Evolutionary conservation across 2,113 vertebrate genomes (phyloP).

Genomic region (Odontesthes bonariensis): DNA sequence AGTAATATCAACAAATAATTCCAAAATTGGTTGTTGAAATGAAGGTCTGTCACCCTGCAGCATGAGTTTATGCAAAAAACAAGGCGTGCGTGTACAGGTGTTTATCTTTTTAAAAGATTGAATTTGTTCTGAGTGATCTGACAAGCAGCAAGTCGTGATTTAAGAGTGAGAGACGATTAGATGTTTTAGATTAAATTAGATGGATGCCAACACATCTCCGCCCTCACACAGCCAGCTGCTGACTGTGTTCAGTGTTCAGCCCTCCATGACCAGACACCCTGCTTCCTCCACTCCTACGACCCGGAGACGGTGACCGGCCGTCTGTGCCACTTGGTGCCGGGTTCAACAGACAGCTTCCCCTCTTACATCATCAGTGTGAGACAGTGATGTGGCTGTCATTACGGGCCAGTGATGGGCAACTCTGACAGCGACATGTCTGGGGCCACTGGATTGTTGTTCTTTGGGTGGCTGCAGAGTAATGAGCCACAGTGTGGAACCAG

Average conservation of each 20-base stretch:
- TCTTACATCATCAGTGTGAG: conserved; percentile 68
- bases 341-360: conserved; percentile 38
- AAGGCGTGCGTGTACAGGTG: no score
- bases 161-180: background rate
- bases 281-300: conserved; percentile 58
- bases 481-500: no score
- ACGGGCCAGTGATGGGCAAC: background rate
- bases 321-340: conserved; percentile 65
- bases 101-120: no score
- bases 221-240: conserved; percentile 4
- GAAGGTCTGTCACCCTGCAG: no score
- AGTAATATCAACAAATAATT: no score
- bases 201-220: background rate
- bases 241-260: conserved; percentile 17
- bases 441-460: no score
- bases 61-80: no score
- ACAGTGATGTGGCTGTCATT: conserved; percentile 29
- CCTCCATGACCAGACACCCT: conserved; percentile 52
- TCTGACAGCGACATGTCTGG: conserved; percentile 43
- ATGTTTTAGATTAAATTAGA: background rate
- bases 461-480: no score
- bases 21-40: no score
- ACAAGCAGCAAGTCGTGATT: background rate
- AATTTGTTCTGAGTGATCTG: background rate
- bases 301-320: conserved; percentile 36